Base-by-base conservation (phyloP, 2,797 vertebrate genomes). In the Limnodromus scolopaceus region DNA sequence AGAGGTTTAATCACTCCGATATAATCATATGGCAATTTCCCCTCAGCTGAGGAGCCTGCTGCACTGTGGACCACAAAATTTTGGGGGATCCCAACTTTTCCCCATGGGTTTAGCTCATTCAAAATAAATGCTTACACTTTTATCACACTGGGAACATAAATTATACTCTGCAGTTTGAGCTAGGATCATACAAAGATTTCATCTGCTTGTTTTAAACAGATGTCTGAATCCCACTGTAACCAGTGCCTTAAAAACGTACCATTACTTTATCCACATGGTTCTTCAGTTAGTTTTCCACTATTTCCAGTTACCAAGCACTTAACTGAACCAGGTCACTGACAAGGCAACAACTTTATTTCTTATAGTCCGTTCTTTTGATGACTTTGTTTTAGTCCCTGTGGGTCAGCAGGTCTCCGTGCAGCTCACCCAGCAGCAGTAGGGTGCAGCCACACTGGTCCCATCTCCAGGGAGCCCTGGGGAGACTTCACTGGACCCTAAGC, bases 401-500 rank as follows among this genome's bases (percentile, higher is more conserved):
- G 61, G 32, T 58, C 87, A 38, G 80, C 22, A 13, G 0, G 1
- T 30, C 64, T 16, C 36, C 4, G 15, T 11, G 20, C 24, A 2
- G 16, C 51, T 65, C 3, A 1, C 19, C 51, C 64, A 38, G 51
- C 46, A 38, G 46, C 36, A 38, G 13, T 6, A 27, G 11, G 39
- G 17, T 16, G 25, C 61, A 69, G 64, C 25, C 16, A 0, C 61
- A 13, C 20, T 0, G 0, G 9, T 46, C 46, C 70, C 43, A 14
- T 19, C 34, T 54, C 60, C 60, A n/a, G 19, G 1, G 25, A 68
- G 34, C 24, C 64, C 1, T 36, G n/a, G 11, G 32, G 19, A 76
- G 19, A 18, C 1, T 49, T 25, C 30, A 10, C 66, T 58, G 58
- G 4, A 30, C 32, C 32, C 55, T 11, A 20, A 74, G 39, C 12